These are phyloP conservation scores for Leptoteleia sp. DNA, from an alignment of 1,140 invertebrate species.

Conservation along the genomic window DNA sequence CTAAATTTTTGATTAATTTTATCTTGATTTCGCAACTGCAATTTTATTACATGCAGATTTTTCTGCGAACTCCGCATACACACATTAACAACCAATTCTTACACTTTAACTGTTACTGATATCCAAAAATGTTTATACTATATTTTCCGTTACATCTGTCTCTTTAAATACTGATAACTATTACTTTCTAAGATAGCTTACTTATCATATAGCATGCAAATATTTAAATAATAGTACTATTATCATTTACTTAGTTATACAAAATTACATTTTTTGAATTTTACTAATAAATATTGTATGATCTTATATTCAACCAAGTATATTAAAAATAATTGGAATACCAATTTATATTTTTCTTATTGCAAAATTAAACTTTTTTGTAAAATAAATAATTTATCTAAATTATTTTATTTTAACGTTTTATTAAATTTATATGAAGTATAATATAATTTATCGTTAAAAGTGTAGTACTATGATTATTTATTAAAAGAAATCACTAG, in stretches of 20 bases:
- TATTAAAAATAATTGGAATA: too few species aligned
- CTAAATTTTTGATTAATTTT: constrained; percentile 12
- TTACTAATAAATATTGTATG: neutral
- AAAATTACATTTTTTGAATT: constrained; percentile 1
- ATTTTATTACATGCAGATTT: constrained; percentile 16
- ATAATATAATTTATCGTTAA: neutral
- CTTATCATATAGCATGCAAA: constrained; percentile 62
- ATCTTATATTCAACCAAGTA: too few species aligned
- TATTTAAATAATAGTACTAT: constrained; percentile 21
- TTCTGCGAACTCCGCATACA: constrained; percentile 13
- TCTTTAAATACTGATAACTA: constrained; percentile 75
- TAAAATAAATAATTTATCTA: too few species aligned
- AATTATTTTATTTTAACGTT: too few species aligned
- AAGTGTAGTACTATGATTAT: too few species aligned
- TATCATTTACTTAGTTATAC: constrained; percentile 8
- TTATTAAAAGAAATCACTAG: too few species aligned
- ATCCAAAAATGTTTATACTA: constrained; percentile 22
- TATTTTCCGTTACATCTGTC: constrained; percentile 80
- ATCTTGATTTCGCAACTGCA: constrained; percentile 13
- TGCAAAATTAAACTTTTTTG: too few species aligned
- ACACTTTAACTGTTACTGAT: constrained; percentile 33
- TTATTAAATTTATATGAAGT: too few species aligned
- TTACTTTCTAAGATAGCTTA: constrained; percentile 63
- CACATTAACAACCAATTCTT: constrained; percentile 38
- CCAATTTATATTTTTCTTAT: too few species aligned